These are phyloP conservation scores for Otolemur garnettii DNA, from an alignment of 2,113 vertebrate genomes.

Conservation along the genomic window DNA sequence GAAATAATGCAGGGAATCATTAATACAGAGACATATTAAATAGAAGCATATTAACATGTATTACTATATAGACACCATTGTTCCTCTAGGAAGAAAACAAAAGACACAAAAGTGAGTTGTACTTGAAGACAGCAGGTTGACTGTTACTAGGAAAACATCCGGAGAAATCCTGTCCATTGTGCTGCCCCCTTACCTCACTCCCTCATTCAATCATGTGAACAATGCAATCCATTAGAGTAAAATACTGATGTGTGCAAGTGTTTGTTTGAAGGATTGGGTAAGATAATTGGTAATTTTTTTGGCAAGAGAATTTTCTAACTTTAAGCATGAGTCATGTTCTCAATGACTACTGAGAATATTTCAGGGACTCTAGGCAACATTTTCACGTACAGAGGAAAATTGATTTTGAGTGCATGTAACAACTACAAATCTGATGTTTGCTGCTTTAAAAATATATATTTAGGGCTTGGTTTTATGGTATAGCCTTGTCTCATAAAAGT, in stretches of 20 bases:
- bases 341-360: background rate
- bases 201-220: background rate
- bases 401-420: background rate
- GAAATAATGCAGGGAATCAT: background rate
- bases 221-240: background rate
- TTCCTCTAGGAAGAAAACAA: background rate
- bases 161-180: background rate
- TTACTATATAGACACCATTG: background rate
- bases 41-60: too few relatives aligned
- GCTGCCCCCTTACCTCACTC: rapidly evolving
- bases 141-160: background rate
- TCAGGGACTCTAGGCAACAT: background rate
- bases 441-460: background rate
- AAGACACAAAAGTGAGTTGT: background rate
- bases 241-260: background rate
- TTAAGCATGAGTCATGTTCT: background rate
- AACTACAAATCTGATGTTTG: background rate
- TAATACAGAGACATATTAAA: too few relatives aligned
- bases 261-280: background rate
- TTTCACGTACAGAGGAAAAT: background rate
- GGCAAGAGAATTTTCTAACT: background rate
- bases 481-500: background rate
- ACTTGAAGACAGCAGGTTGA: background rate
- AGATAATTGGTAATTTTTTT: background rate
- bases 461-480: background rate